Evolutionary conservation across 2,888 invertebrate species (phyloP), one percentile per base, ranked within the genome.

Genomic region (Lepidocyrtoides sp.): DNA sequence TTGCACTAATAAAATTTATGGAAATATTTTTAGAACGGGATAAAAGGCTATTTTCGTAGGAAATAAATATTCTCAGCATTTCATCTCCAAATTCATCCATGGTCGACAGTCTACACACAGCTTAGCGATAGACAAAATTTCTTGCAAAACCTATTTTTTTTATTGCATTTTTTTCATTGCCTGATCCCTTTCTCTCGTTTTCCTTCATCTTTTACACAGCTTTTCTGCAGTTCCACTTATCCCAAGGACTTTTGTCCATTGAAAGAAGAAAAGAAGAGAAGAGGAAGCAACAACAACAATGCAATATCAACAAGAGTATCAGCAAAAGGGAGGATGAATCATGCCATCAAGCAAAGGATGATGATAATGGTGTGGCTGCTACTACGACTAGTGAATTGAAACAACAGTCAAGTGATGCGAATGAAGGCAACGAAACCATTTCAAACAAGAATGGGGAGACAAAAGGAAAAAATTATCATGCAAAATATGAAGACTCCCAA

Each of bases 171-270:
- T 69, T 36, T 12, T 75, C 36, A 66, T 51, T 69, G 32, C 41
- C 54, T 32, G 41, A 29, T 75, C 17, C 36, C 17, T 63, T 23
- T 77, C 8, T 32, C 2, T 85, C 36, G 3, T 36, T 36, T 2
- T 41, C 36, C 54, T 48, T 12, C 51, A 41, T 36, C 44, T 7
- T 77, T n/a, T 81, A 29, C 82, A 10, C 75, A 93, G 93, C 92
- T n/a, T 93, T 92, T 48, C 84, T 93, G 26, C 87, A 89, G 36
- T 93, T 86, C 44, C 93, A 92, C 57, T 90, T 88, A 26, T 91
- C 83, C 20, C 87, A 91, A 87, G 93, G 91, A 66, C 83, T 92
- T 63, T 48, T 93, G 66, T 69, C 51, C 29, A 51, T 90, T 63
- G 84, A 90, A 41, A 85, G 57, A 17, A 77, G 69, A 66, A 85